Evolutionary conservation across 2,113 vertebrate genomes (phyloP), one percentile per base, ranked within the genome.

Genomic region (Nettapus auritus): DNA sequence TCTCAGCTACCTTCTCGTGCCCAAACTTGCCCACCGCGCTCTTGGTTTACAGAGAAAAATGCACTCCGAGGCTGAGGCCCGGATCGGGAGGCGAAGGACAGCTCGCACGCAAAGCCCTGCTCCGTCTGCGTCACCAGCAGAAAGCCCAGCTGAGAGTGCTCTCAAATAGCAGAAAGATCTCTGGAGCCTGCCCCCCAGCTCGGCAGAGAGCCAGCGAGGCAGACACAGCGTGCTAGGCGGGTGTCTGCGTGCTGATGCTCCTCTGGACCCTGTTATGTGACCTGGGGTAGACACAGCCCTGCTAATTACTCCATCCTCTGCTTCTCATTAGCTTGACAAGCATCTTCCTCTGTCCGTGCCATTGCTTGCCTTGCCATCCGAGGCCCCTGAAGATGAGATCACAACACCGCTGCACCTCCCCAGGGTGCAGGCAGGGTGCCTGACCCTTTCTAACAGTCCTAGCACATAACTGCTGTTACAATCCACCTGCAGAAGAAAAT

Each of bases 1-100:
- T 63, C 26, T 63, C 69, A 75, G 76, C 82, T 92, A 48, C 6
- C 0, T 46, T 73, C 80, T 86, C 96, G 9, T 53, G 96, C 56
- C 86, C 89, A 86, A 91, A 86, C 91, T 87, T 93, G 95, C 86
- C 81, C 16, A 4, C 77, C 38, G 66, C 48, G 44, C 88, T 93
- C 90, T 31, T 42, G 73, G 33, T 76, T 78, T 71, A 78, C 73
- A 79, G 21, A 90, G 56, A 40, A 86, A 94, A 95, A 93, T 2
- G 29, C 15, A 48, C 38, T n/a, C 9, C 11, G 48, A 92, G 38
- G 26, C 57, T n/a, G 90, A 93, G 93, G 93, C 90, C 56, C 83
- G 52, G 56, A 52, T 0, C 0, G 3, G 92, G 90, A 94, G 38
- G 38, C 0, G 0, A 77, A 62, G 29, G 69, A 66, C 31, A 67